These are phyloP conservation scores for Caenorhabditis doughertyi DNA, from an alignment of 2,888 invertebrate genomes.

Conservation along the genomic window DNA sequence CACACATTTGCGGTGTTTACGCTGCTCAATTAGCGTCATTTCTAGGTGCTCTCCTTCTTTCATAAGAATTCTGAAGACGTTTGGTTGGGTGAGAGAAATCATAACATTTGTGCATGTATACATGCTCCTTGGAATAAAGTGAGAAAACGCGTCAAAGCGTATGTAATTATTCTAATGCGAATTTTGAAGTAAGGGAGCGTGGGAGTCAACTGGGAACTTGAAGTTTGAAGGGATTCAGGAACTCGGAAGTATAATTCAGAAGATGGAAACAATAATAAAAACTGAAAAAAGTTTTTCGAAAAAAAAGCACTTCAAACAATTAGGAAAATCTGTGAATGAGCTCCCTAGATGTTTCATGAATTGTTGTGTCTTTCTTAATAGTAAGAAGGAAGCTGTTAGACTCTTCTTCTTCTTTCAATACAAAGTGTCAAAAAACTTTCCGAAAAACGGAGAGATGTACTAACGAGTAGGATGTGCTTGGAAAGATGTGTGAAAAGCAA, in stretches of 20 bases:
- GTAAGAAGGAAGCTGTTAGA: background rate
- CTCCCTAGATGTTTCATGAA: slow-evolving; percentile 14
- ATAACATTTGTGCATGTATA: slow-evolving; percentile 44
- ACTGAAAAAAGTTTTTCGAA: too few species aligned
- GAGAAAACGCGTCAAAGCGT: slow-evolving; percentile 46
- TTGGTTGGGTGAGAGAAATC: slow-evolving; percentile 36
- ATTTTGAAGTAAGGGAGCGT: slow-evolving; percentile 4
- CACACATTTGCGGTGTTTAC: slow-evolving; percentile 37
- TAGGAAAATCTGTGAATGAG: background rate
- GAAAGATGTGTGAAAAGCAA: slow-evolving; percentile 26
- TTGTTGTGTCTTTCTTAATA: background rate
- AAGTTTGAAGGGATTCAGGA: background rate
- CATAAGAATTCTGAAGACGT: slow-evolving; percentile 26
- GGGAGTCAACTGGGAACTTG: background rate
- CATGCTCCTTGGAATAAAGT: slow-evolving; percentile 26
- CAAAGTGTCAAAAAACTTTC: slow-evolving; percentile 42
- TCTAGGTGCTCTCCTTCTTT: slow-evolving; percentile 28
- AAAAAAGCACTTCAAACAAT: background rate
- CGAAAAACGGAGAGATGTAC: slow-evolving; percentile 29
- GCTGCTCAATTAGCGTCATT: slow-evolving; percentile 62
- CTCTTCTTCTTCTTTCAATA: slow-evolving; percentile 2
- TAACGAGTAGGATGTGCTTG: slow-evolving; percentile 37
- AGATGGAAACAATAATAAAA: background rate
- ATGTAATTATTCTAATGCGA: slow-evolving; percentile 61
- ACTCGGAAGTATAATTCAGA: background rate